Base-by-base conservation (phyloP, 2,113 vertebrate species). In the Mormyrus lacerda region DNA sequence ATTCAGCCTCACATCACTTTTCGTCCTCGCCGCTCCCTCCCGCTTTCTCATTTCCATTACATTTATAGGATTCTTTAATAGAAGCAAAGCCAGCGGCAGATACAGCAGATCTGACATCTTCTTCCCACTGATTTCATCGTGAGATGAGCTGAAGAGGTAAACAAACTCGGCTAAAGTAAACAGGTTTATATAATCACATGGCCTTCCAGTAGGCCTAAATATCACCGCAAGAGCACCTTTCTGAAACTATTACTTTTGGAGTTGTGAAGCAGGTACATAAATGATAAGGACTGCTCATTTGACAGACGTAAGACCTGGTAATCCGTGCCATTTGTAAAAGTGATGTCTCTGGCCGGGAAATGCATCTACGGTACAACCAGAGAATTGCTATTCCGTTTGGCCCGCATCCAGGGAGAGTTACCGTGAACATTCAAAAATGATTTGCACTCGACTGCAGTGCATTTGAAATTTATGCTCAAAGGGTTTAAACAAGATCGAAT, bases 201-300 rank as follows among this genome's bases (percentile, higher is more conserved):
- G 93, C 93, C 92, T 93, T 85, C 94, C 93, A 93, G 94, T 95
- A 53, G 51, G 51, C 51, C 51, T 53, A 96, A 96, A 96, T 95
- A 96, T 93, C 94, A 95, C 73, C 89, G 92, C 90, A 44, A 91
- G 92, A 93, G 95, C 93, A 94, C 95, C 93, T 95, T 95, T 95
- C 95, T 95, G 93, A 95, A 95, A 95, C 94, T 94, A 93, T 92
- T 92, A 91, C 53, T 91, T 90, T 24, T 92, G 92, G 93, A 93
- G 92, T 91, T 90, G 90, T 91, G 90, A 91, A 93, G 58, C 45
- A 69, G 89, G 92, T 89, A 85, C 87, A 89, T 88, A 11, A 3
- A 1, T 87, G 50, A 53, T 45, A 90, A 51, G 88, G 51, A 76
- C 35, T 17, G n/a, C 27, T 21, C 79, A 89, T 47, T 35, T 51